phyloP scores from a whole-genome alignment of 1,140 invertebrate genomes.

The Calycopis cecrops region DNA sequence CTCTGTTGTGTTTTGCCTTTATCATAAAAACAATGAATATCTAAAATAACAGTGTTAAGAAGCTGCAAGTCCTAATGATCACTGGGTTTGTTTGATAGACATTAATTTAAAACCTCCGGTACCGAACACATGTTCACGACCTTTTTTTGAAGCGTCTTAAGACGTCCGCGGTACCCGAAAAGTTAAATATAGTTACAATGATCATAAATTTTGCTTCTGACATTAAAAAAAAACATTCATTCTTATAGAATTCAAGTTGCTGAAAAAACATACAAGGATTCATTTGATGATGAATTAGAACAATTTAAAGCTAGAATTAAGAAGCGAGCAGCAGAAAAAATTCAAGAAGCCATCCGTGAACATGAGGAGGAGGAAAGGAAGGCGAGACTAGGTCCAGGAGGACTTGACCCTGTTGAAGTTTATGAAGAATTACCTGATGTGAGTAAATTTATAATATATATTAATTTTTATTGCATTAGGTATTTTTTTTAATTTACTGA shows the following conservation, averaged over 20 bases:
- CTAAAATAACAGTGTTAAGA: too few species aligned
- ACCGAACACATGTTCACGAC: too few species aligned
- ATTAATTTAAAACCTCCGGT: too few species aligned
- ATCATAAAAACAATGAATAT: too few species aligned
- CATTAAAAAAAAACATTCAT: neutral
- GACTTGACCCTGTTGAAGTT: conserved; percentile 97
- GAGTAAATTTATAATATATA: conserved; percentile 32
- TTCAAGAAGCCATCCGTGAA: conserved; percentile 89
- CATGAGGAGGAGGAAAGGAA: conserved; percentile 92
- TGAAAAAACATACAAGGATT: conserved; percentile 93
- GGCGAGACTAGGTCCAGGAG: conserved; percentile 94
- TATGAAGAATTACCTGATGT: conserved; percentile 95
- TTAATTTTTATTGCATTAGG: neutral
- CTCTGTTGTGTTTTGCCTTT: too few species aligned
- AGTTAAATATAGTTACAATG: too few species aligned
- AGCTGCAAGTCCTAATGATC: too few species aligned
- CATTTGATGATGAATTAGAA: conserved; percentile 95
- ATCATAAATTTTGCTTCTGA: too few species aligned
- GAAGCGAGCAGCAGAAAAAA: conserved; percentile 91
- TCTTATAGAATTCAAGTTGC: conserved; percentile 89
- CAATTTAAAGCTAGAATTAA: conserved; percentile 93
- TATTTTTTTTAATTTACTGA: too few species aligned
- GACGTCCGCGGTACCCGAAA: too few species aligned
- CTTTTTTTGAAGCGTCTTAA: too few species aligned
- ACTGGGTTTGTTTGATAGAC: too few species aligned